Percentiles rank a stretch among this genome's conserved stretches.
phyloP scores from a whole-genome alignment of 1,140 invertebrate species.

The Dryas iulia region DNA sequence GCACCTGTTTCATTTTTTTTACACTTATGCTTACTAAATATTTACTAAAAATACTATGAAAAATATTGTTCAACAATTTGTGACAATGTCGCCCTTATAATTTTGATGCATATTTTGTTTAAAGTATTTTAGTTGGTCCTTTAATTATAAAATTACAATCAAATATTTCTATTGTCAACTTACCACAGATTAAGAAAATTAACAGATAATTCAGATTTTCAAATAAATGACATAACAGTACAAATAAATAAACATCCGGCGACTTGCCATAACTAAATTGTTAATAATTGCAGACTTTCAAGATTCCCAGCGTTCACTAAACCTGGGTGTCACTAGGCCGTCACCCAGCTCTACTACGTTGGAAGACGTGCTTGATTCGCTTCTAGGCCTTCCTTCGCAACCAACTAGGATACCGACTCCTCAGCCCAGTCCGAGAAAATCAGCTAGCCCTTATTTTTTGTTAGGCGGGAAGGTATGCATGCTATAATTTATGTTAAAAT shows the following conservation, averaged over 20 bases:
- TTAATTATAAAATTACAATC: neutral
- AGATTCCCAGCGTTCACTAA: slow-evolving; percentile 71
- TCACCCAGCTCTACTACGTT: slow-evolving; percentile 92
- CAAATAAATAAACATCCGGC: neutral
- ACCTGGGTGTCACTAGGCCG: slow-evolving; percentile 70
- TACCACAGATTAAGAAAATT: neutral
- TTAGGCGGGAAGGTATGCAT: slow-evolving; percentile 85
- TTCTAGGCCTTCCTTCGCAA: slow-evolving; percentile 90
- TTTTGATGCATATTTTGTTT: neutral
- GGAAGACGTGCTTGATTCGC: slow-evolving; percentile 95
- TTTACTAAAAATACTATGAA: neutral
- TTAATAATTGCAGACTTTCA: slow-evolving; percentile 69
- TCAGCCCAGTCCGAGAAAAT: slow-evolving; percentile 83
- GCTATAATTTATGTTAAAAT: too few species aligned
- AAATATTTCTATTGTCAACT: neutral
- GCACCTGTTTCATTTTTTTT: slow-evolving; percentile 22
- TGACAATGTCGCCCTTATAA: neutral
- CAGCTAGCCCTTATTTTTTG: slow-evolving; percentile 82
- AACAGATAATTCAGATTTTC: neutral
- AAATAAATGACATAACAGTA: neutral
- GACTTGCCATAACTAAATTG: slow-evolving; percentile 8
- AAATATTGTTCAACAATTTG: too few species aligned
- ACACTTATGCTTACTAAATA: slow-evolving; percentile 23
- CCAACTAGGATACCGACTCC: slow-evolving; percentile 83
- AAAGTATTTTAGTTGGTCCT: neutral